Percentiles rank a stretch among this genome's conserved stretches.
phyloP scores from a whole-genome alignment of 1,140 invertebrate species.

The Brachionus paranguensis region DNA sequence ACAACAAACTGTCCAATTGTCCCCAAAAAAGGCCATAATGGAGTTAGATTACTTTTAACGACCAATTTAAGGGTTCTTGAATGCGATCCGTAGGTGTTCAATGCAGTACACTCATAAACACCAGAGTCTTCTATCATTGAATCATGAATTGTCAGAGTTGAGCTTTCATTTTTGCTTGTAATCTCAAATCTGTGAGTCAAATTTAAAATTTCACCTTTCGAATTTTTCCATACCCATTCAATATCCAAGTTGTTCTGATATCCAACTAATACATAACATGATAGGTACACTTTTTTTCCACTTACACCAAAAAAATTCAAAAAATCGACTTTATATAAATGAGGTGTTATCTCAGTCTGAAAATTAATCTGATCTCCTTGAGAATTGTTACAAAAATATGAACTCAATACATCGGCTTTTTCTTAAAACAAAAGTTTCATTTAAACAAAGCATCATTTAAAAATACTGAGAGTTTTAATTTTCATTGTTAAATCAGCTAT shows the following conservation, averaged over 20 bases:
- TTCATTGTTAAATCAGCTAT: neutral
- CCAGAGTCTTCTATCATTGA: neutral
- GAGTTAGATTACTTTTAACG: conserved; percentile 21
- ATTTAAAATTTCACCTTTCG: neutral
- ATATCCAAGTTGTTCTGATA: neutral
- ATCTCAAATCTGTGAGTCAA: neutral
- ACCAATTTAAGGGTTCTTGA: neutral
- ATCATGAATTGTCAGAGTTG: neutral
- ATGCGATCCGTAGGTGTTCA: neutral
- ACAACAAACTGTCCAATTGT: conserved; percentile 1
- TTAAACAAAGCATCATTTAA: neutral
- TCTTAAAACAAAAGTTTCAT: neutral
- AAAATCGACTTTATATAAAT: neutral
- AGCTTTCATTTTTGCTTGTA: neutral
- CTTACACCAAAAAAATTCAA: neutral
- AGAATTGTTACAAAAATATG: neutral
- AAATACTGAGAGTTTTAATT: conserved; percentile 1
- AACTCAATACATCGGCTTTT: neutral
- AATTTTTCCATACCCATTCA: conserved; percentile 1
- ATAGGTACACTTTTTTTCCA: neutral
- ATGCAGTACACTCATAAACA: neutral
- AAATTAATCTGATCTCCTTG: neutral
- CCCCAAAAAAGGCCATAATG: conserved; percentile 31
- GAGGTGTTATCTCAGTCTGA: neutral
- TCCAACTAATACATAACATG: conserved; percentile 13